phyloP scores from a whole-genome alignment of 2,888 invertebrate genomes.

The Pristionchus japonicus region DNA sequence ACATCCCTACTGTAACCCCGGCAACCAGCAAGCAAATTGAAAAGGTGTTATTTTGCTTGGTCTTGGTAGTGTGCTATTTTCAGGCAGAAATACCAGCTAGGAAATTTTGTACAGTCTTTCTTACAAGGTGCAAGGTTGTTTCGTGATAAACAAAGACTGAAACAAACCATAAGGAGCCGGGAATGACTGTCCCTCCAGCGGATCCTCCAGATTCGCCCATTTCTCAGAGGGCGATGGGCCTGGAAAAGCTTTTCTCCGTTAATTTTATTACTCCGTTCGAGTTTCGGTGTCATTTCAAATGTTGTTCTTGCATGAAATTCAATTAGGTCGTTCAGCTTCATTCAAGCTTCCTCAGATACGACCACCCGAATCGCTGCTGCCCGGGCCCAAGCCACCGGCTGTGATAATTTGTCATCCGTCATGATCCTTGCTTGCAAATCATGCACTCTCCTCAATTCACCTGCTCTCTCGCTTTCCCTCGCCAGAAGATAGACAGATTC shows the following conservation, averaged over 20 bases:
- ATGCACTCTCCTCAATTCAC: not conserved
- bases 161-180: not conserved
- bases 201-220: slow-evolving; percentile 6
- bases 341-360: too few species aligned
- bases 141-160: too few species aligned
- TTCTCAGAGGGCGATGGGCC: not conserved
- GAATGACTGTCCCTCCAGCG: not conserved
- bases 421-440: not conserved
- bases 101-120: not conserved
- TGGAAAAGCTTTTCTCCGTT: too few species aligned
- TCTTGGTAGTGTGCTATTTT: too few species aligned
- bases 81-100: not conserved
- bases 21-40: not conserved
- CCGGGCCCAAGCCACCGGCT: not conserved
- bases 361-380: too few species aligned
- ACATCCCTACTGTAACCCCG: not conserved
- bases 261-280: too few species aligned
- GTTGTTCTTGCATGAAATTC: too few species aligned
- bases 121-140: too few species aligned
- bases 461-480: not conserved
- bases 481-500: not conserved
- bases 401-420: not conserved
- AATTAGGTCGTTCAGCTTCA: not conserved
- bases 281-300: too few species aligned
- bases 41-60: not conserved